Conservation (phyloP, 2,888 invertebrate species). For the Steinernema hermaphroditum region DNA sequence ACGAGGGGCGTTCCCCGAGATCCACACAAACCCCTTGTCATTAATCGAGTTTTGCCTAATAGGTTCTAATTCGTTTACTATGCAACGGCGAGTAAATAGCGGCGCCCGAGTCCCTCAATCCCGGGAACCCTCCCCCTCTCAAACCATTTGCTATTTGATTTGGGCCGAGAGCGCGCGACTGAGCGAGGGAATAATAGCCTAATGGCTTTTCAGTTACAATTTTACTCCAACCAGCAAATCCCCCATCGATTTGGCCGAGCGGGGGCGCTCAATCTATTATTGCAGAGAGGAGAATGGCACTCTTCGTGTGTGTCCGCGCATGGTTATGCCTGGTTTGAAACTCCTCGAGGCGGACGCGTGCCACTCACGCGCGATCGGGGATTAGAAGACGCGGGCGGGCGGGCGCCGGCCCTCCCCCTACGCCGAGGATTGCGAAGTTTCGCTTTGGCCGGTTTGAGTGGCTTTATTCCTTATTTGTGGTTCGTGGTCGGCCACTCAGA, state of each 20-base stretch:
- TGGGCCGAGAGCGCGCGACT: conserved; percentile 10
- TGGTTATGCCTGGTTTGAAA: conserved; percentile 27
- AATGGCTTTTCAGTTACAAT: conserved; percentile 31
- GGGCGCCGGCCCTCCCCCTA: not conserved
- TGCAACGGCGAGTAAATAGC: conserved; percentile 28
- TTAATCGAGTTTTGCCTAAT: conserved; percentile 30
- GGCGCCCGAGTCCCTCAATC: not conserved
- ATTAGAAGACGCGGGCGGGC: not conserved
- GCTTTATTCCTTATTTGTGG: conserved; percentile 28
- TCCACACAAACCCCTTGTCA: conserved; percentile 27
- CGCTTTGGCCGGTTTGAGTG: conserved; percentile 14
- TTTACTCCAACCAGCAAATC: conserved; percentile 30
- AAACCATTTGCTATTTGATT: conserved; percentile 31
- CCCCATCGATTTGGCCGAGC: conserved; percentile 29
- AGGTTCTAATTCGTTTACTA: conserved; percentile 29
- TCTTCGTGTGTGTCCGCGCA: conserved; percentile 11
- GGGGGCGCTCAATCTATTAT: conserved; percentile 30
- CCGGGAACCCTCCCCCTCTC: conserved; percentile 2
- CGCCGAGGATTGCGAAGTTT: conserved; percentile 23
- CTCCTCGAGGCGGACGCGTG: conserved; percentile 14
- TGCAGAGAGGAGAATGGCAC: conserved; percentile 26
- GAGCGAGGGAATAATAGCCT: conserved; percentile 28
- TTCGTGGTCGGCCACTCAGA: conserved; percentile 19
- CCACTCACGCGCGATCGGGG: conserved; percentile 21
- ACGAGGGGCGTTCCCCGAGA: conserved; percentile 17